These are phyloP conservation scores for Scaptodrosophila latifasciaeformis DNA, from an alignment of 2,888 invertebrate species.

Conservation along the genomic window DNA sequence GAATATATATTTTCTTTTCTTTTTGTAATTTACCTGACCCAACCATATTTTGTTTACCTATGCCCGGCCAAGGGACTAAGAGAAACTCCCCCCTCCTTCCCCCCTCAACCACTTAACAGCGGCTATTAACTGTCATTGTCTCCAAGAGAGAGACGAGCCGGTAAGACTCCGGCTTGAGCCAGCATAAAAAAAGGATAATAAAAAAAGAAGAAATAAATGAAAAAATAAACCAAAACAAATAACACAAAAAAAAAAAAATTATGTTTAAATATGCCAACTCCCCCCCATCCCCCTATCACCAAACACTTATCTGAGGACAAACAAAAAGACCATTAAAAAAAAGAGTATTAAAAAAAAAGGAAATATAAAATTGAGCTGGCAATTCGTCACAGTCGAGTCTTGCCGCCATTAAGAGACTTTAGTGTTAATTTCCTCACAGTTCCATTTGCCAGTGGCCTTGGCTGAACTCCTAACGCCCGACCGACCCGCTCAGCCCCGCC, in stretches of 20 bases:
- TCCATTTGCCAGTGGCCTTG: conserved; percentile 21
- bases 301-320: conserved; percentile 1
- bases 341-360: too few relatives aligned
- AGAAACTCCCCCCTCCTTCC: conserved; percentile 8
- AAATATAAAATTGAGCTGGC: too few relatives aligned
- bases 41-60: conserved; percentile 44
- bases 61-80: neutral
- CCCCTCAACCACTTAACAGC: conserved; percentile 33
- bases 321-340: conserved; percentile 30
- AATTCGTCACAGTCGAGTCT: too few relatives aligned
- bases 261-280: conserved; percentile 61
- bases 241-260: conserved; percentile 54
- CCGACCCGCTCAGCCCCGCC: too few relatives aligned
- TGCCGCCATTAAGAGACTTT: too few relatives aligned
- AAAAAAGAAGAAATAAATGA: conserved; percentile 24
- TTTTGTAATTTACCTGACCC: conserved; percentile 47
- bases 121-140: conserved; percentile 58
- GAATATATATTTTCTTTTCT: conserved; percentile 4
- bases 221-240: too few relatives aligned
- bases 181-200: conserved; percentile 58
- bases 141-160: conserved; percentile 20
- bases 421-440: conserved; percentile 40
- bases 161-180: conserved; percentile 19
- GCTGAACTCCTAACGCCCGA: too few relatives aligned
- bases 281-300: neutral